phyloP scores from a whole-genome alignment of 1,140 invertebrate species.

The Drosophila mauritiana region DNA sequence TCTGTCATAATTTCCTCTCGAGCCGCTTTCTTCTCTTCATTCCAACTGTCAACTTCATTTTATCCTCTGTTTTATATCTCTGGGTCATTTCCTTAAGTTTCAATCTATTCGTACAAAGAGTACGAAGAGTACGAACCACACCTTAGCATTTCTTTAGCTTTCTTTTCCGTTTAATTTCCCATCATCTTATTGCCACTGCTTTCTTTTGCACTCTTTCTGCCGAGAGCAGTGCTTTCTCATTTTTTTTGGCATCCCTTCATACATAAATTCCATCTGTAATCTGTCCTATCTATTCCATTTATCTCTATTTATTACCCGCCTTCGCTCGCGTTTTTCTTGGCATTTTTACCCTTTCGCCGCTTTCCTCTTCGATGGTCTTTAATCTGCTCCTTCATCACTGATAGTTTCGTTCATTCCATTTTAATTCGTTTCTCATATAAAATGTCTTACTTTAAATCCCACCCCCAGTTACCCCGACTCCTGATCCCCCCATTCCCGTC shows the following conservation, averaged over 20 bases:
- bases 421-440: slow-evolving; percentile 62
- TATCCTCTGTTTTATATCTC: slow-evolving; percentile 4
- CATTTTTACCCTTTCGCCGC: slow-evolving; percentile 3
- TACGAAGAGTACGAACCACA: not conserved
- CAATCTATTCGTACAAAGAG: slow-evolving; percentile 10
- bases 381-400: slow-evolving; percentile 35
- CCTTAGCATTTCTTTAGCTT: slow-evolving; percentile 13
- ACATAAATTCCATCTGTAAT: slow-evolving; percentile 48
- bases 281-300: slow-evolving; percentile 51
- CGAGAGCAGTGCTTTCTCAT: not conserved
- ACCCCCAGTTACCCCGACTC: not conserved
- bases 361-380: slow-evolving; percentile 8
- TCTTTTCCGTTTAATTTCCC: slow-evolving; percentile 39
- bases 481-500: not conserved
- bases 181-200: slow-evolving; percentile 8
- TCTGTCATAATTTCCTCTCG: too few species aligned
- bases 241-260: not conserved
- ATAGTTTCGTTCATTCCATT: slow-evolving; percentile 51
- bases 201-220: not conserved
- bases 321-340: not conserved
- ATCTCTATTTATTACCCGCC: slow-evolving; percentile 46
- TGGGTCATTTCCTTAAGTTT: slow-evolving; percentile 23
- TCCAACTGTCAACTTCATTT: slow-evolving; percentile 9
- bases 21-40: too few species aligned
- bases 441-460: slow-evolving; percentile 53